Base-by-base conservation (phyloP, 2,113 vertebrate genomes). In the Gadus chalcogrammus region DNA sequence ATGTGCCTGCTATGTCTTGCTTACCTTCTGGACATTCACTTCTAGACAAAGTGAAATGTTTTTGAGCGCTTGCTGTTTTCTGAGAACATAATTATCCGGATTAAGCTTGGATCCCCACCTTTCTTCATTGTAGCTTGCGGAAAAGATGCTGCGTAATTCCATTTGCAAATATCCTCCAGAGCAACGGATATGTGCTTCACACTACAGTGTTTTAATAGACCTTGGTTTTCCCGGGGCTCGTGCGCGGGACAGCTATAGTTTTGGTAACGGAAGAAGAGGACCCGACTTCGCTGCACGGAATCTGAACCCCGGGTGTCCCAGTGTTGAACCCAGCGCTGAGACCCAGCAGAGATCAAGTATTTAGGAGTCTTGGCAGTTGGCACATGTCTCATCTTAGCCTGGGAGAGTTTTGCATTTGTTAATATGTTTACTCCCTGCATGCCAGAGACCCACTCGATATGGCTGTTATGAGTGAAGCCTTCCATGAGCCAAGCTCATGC, bases 361-460 rank as follows among this genome's bases (percentile, higher is more conserved):
- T 78, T 78, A 20, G 69, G 15, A 73, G 65, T 58, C 52, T 61
- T 76, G 65, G 60, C 61, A 73, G 69, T 74, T 64, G 59, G 53
- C 58, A 67, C 66, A 72, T 71, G 71, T 66, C 60, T 78, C 65
- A 38, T 22, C 38, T 3, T 48, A 2, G 70, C 70, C 65, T 15
- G 22, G 17, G 73, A 80, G 70, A 75, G 63, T 77, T 80, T 68
- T 67, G 66, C 70, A 78, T 78, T 77, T 80, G 73, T 76, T 82
- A 76, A 78, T 74, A 72, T 87, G 78, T 85, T 84, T 82, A 70
- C 77, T 83, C 48, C 73, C 55, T 73, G 28, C 48, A 62, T 81
- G 82, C 80, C 80, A 82, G 71, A 77, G 77, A 77, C 59, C 64
- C 65, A 80, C 61, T 80, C 73, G 79, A 83, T 85, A 79, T 82